A percentile compares a stretch with the other conserved stretches of the same genome.
Evolutionary conservation across 2,113 vertebrate species (phyloP).

Genomic region (Okapia johnstoni): DNA sequence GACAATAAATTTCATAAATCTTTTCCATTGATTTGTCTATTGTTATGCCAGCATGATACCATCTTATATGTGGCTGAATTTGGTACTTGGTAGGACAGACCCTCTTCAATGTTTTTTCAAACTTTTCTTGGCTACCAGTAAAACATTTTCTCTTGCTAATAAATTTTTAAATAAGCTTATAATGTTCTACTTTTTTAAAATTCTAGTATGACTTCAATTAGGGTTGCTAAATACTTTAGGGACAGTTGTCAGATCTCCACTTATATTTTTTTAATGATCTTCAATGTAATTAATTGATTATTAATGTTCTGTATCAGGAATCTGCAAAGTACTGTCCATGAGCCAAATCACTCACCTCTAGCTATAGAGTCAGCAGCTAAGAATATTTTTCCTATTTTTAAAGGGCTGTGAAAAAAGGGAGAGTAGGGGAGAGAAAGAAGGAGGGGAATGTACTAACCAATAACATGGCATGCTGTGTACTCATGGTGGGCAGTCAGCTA

Average conservation of each 20-base stretch:
- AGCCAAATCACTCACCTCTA: background rate
- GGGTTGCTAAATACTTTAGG: background rate
- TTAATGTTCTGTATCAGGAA: background rate
- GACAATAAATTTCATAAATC: slow-evolving; percentile 3
- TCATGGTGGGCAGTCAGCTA: background rate
- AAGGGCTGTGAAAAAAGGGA: background rate
- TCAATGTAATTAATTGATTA: background rate
- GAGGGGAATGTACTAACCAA: background rate
- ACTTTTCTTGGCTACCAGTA: background rate
- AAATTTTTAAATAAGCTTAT: background rate
- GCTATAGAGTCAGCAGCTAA: background rate
- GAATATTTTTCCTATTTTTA: background rate
- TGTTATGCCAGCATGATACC: background rate
- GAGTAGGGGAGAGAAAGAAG: background rate
- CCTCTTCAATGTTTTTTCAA: background rate
- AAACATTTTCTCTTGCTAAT: slow-evolving; percentile 15
- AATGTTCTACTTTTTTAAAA: background rate
- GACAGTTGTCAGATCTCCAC: background rate
- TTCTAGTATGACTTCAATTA: background rate
- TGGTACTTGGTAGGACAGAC: background rate
- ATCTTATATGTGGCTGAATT: background rate
- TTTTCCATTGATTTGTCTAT: slow-evolving; percentile 4
- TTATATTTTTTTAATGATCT: background rate
- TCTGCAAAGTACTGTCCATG: background rate
- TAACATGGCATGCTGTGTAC: background rate